These are phyloP conservation scores for Ceratosolen fusciceps DNA, from an alignment of 1,140 invertebrate species.

Conservation along the genomic window DNA sequence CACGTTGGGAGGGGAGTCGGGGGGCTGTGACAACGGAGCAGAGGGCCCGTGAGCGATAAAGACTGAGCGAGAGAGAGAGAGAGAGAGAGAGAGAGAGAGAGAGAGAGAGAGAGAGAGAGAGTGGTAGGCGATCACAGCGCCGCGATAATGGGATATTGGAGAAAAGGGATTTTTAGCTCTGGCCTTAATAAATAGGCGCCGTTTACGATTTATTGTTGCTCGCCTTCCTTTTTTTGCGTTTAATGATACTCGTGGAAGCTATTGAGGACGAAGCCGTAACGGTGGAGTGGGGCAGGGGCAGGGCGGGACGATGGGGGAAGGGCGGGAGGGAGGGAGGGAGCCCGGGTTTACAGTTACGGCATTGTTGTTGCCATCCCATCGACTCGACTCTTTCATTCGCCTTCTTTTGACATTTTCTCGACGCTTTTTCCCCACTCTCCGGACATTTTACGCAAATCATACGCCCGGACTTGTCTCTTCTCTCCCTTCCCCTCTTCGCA, in stretches of 20 bases:
- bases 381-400: too few relatives aligned
- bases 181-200: constrained; percentile 25
- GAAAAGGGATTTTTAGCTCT: constrained; percentile 10
- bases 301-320: too few relatives aligned
- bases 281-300: too few relatives aligned
- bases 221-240: background rate
- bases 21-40: too few relatives aligned
- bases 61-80: constrained; percentile 40
- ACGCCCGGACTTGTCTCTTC: background rate
- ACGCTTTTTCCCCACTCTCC: background rate
- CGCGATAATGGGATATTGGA: constrained; percentile 24
- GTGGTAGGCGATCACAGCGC: background rate
- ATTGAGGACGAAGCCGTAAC: background rate
- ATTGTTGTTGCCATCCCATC: constrained; percentile 11
- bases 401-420: too few relatives aligned
- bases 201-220: constrained; percentile 26
- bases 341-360: background rate
- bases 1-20: too few relatives aligned
- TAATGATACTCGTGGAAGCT: constrained; percentile 19
- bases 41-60: too few relatives aligned
- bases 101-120: background rate
- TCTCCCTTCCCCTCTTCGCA: background rate
- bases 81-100: background rate
- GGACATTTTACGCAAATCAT: background rate
- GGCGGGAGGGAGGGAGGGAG: too few relatives aligned